Conservation (phyloP, 1,140 invertebrate species). For the Cydia strobilella region DNA sequence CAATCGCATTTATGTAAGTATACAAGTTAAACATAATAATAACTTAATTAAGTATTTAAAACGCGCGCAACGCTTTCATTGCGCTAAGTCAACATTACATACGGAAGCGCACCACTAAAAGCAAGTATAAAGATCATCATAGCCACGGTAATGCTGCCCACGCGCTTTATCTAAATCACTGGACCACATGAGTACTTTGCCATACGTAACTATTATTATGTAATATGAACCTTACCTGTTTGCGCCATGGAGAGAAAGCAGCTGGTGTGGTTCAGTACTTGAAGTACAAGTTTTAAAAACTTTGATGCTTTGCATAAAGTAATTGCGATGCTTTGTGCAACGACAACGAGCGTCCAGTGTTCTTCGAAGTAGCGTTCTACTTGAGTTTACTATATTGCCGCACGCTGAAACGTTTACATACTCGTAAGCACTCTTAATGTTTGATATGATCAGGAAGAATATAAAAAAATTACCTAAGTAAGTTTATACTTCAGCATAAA, state of each 20-base stretch:
- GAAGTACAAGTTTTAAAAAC: slow-evolving; percentile 8
- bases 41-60: too few species aligned
- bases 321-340: background rate
- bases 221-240: slow-evolving; percentile 3
- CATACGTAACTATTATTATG: slow-evolving; percentile 14
- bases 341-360: background rate
- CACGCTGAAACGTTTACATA: too few species aligned
- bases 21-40: too few species aligned
- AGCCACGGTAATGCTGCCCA: background rate
- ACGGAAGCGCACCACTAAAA: background rate
- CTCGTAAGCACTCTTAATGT: too few species aligned
- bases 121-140: background rate
- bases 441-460: too few species aligned
- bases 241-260: slow-evolving; percentile 9
- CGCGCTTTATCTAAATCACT: background rate
- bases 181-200: slow-evolving; percentile 7
- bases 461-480: too few species aligned
- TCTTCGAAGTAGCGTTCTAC: background rate
- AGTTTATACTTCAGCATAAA: too few species aligned
- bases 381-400: background rate
- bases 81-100: too few species aligned
- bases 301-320: background rate
- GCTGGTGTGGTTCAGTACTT: background rate
- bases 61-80: too few species aligned
- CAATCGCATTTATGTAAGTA: too few species aligned